phyloP scores from a whole-genome alignment of 1,140 invertebrate genomes.

The Tetragnatha versicolor region DNA sequence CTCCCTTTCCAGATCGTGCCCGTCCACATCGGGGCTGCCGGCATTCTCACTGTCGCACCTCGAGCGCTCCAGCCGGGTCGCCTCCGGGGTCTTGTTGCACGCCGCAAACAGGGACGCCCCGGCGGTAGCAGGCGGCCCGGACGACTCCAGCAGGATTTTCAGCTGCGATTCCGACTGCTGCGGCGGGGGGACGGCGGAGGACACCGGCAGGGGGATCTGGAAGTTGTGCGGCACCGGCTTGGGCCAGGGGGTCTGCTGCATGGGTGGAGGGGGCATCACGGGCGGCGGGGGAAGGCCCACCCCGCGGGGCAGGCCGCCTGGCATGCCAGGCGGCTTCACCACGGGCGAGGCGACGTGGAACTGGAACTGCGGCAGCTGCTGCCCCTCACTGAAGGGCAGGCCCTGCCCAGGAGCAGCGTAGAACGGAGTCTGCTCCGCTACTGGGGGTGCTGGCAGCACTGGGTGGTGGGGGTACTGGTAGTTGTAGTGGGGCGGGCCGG shows the following conservation, averaged over 20 bases:
- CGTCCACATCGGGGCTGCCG: conserved; percentile 60
- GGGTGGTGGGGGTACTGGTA: conserved; percentile 59
- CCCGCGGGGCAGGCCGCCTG: conserved; percentile 5
- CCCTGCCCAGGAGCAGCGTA: conserved; percentile 48
- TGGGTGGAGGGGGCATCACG: neutral
- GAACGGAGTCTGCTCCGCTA: conserved; percentile 5
- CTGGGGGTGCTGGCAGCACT: conserved; percentile 58
- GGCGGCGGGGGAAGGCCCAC: conserved; percentile 16
- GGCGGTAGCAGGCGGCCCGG: neutral
- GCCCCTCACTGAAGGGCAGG: conserved; percentile 57
- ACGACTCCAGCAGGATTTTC: neutral
- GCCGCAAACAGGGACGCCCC: conserved; percentile 12
- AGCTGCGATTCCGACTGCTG: conserved; percentile 12
- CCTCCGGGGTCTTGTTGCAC: conserved; percentile 36
- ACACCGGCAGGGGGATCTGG: conserved; percentile 71
- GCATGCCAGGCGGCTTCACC: conserved; percentile 23
- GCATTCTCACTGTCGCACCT: conserved; percentile 36
- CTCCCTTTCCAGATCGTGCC: conserved; percentile 61
- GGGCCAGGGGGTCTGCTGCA: neutral
- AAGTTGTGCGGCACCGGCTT: conserved; percentile 62
- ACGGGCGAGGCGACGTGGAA: conserved; percentile 57
- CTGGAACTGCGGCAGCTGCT: conserved; percentile 57
- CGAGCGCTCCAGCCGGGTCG: neutral
- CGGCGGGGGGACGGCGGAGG: neutral
- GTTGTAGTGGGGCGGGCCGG: conserved; percentile 47